Evolutionary conservation across 2,113 vertebrate genomes (phyloP), one percentile per base, ranked within the genome.

Genomic region (Terrapene triunguis): DNA sequence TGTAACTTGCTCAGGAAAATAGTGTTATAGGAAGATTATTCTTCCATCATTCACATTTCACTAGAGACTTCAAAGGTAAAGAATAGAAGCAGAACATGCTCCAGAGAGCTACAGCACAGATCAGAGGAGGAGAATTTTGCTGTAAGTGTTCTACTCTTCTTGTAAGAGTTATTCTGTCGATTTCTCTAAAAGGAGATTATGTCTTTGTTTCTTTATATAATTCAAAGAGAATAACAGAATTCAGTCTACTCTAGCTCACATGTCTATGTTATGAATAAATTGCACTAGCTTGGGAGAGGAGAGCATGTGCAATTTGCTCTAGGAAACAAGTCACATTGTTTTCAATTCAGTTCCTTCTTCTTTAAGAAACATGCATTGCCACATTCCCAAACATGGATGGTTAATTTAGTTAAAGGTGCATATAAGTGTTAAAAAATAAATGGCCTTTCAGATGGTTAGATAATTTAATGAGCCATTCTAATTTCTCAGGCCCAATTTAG

Each of bases 1-100:
- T 94, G 92, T 62, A 93, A 88, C 48, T 93, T 87, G 35, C 51
- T 96, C 48, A 94, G 91, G 89, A 97, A 96, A 96, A 95, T 94
- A 29, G 44, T 91, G 38, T 62, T 51, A 97, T 76, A 47, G 59
- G 88, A 44, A 4, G 1, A 55, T 95, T 97, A 53, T 94, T 85
- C 78, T 96, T 95, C 81, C 72, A n/a, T 93, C 81, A 91, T 42
- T 91, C 62, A 14, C 82, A 95, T 92, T 89, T 96, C 92, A 95
- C 92, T 50, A 72, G 95, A 88, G 93, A 93, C 32, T 78, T 12
- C 48, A 85, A 92, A 93, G 86, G 79, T 82, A 94, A 95, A 93
- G 76, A 95, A 95, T 81, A 55, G 59, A 47, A 42, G 83, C 14
- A 76, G 32, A 4, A 91, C 88, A 85, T 4, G 55, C 72, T 74